Evolutionary conservation across 2,113 vertebrate species (phyloP), one percentile per base, ranked within the genome.

Genomic region (Chaetodon auriga): DNA sequence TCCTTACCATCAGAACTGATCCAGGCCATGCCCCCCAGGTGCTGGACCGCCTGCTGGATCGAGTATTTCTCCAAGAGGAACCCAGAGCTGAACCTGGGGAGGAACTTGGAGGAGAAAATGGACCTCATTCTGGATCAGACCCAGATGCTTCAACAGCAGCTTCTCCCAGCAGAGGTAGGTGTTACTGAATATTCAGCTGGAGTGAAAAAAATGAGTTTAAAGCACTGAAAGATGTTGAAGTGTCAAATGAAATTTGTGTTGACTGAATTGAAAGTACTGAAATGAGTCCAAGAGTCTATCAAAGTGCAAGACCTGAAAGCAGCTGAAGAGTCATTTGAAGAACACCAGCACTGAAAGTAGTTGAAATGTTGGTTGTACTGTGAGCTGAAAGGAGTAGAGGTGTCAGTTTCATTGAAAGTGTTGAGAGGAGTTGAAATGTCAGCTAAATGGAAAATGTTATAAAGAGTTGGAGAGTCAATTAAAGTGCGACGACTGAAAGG

Each of bases 41-140:
- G 38, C 36, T 91, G 68, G 90, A 87, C 71, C 78, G 30, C 0
- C 57, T 91, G 19, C 62, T 91, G 80, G 63, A 82, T 63, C 36
- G 43, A 36, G 14, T 82, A 16, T 14, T 85, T 41, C 48, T 85
- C 19, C 66, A 57, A 18, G 23, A 1, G n/a, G 53, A 78, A 58
- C 5, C 2, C 5, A 6, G 2, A 54, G 25, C 0, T 18, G 62
- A 65, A 21, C 35, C n/a, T 45, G 45, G 1, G 45, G 38, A 35
- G 6, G 23, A 74, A 51, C 13, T 0, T 9, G 14, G 1, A 23
- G 63, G 13, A 48, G 19, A 51, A 43, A 1, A 0, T 60, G 30
- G 3, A 21, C 21, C 30, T 3, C 11, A 30, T 41, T 48, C 41
- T 38, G 58, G 0, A 62, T 9, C 61, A 65, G 0, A 38, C 2